Percentiles rank a stretch among this genome's conserved stretches.
Evolutionary conservation across 2,113 vertebrate genomes (phyloP).

Genomic region (Alouatta palliata): DNA sequence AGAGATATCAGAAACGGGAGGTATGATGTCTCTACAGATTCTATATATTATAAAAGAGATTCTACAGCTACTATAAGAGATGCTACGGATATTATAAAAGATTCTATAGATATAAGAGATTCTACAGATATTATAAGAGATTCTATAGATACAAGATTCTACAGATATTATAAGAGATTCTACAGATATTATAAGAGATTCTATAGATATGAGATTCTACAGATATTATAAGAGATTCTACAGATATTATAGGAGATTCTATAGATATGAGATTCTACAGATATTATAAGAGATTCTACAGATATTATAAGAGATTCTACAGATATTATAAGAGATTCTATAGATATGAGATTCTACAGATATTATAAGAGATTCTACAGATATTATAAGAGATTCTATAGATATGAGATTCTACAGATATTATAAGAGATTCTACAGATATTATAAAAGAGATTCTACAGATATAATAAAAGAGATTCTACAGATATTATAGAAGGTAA

Average conservation of each 20-base stretch:
- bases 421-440: background rate
- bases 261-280: background rate
- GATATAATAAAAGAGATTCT: background rate
- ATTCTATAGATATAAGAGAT: too few relatives aligned
- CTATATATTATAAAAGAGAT: background rate
- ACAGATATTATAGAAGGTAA: background rate
- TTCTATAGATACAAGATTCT: background rate
- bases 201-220: background rate
- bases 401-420: background rate
- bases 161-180: background rate
- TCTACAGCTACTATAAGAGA: too few relatives aligned
- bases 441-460: background rate
- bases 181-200: background rate
- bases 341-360: background rate
- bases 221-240: background rate
- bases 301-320: background rate
- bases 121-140: background rate
- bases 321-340: background rate
- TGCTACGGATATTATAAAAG: too few relatives aligned
- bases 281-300: background rate
- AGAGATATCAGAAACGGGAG: background rate
- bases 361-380: background rate
- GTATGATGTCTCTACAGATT: accelerated
- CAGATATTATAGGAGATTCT: background rate
- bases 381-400: background rate